These are phyloP conservation scores for Eugnorisma glareosa DNA, from an alignment of 2,888 invertebrate species.

Conservation along the genomic window DNA sequence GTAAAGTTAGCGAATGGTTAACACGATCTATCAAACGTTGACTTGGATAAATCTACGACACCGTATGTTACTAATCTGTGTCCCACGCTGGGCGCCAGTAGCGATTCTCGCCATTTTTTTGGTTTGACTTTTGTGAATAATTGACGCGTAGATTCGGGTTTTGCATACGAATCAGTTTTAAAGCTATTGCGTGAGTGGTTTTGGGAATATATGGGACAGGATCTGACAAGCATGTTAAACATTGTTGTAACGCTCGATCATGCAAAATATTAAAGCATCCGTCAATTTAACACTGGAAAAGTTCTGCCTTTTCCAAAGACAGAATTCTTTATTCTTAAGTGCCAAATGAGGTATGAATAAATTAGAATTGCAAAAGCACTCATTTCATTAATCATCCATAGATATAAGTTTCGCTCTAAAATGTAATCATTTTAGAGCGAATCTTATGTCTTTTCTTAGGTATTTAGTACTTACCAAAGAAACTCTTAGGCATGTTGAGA, in stretches of 20 bases:
- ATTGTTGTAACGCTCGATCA: background rate
- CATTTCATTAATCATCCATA: background rate
- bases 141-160: constrained; percentile 10
- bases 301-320: background rate
- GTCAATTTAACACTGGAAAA: background rate
- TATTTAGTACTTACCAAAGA: background rate
- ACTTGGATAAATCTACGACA: constrained; percentile 73
- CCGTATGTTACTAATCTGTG: constrained; percentile 72
- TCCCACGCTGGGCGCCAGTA: constrained; percentile 70
- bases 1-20: constrained; percentile 47
- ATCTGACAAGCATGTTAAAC: constrained; percentile 7
- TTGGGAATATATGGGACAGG: background rate
- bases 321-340: background rate
- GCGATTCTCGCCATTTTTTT: constrained; percentile 53
- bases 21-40: constrained; percentile 73
- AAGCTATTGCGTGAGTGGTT: constrained; percentile 37
- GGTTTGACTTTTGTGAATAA: constrained; percentile 36
- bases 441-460: background rate
- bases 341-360: background rate
- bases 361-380: background rate
- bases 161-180: constrained; percentile 49
- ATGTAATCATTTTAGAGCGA: background rate
- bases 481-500: background rate
- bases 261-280: too few species aligned
- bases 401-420: too few species aligned